Conservation (phyloP, 1,140 invertebrate genomes). For the Drosophila sproati region DNA sequence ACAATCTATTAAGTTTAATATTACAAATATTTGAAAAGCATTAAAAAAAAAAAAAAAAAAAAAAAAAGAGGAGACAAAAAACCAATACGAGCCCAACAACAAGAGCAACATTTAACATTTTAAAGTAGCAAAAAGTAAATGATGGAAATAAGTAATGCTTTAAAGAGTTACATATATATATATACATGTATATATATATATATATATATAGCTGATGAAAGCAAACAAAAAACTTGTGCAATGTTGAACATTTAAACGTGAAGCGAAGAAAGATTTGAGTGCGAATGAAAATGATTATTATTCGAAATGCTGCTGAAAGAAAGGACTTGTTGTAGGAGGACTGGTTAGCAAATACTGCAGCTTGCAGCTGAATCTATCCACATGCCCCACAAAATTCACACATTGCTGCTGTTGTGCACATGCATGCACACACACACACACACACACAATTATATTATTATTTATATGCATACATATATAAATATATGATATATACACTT, state of each 20-base stretch:
- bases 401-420: slow-evolving; percentile 70
- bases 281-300: slow-evolving; percentile 10
- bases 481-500: slow-evolving; percentile 37
- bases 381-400: slow-evolving; percentile 28
- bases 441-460: slow-evolving; percentile 46
- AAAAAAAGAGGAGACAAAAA: slow-evolving; percentile 36
- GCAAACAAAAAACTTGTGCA: slow-evolving; percentile 71
- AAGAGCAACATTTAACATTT: slow-evolving; percentile 77
- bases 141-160: slow-evolving; percentile 66
- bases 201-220: slow-evolving; percentile 45
- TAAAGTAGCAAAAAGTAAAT: slow-evolving; percentile 65
- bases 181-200: slow-evolving; percentile 33
- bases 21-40: slow-evolving; percentile 42
- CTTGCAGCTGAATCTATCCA: slow-evolving; percentile 1
- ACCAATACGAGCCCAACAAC: slow-evolving; percentile 58
- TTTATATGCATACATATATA: neutral
- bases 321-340: slow-evolving; percentile 1
- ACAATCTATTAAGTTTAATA: slow-evolving; percentile 77
- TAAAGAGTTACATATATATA: slow-evolving; percentile 61
- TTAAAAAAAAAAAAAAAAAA: slow-evolving; percentile 25
- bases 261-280: slow-evolving; percentile 30
- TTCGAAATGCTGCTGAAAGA: slow-evolving; percentile 25
- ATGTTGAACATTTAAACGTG: slow-evolving; percentile 65
- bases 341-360: neutral
- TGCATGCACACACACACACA: slow-evolving; percentile 18